Conservation (phyloP, 2,797 vertebrate genomes). For the Smutsia gigantea region DNA sequence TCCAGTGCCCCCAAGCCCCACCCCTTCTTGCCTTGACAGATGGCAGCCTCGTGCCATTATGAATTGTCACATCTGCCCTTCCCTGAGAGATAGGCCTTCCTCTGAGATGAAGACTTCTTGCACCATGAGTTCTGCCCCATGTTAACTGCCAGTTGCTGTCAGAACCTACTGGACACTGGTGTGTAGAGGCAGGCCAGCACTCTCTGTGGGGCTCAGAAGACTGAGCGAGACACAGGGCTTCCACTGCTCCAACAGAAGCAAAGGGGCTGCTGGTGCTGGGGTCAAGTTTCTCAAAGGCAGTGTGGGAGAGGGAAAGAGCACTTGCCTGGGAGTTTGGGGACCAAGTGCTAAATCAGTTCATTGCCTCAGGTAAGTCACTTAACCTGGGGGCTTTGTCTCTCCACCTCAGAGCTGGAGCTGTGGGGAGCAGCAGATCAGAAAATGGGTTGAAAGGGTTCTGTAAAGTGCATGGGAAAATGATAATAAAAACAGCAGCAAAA, state of each 20-base stretch:
- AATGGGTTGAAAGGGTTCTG: not conserved
- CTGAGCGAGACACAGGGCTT: not conserved
- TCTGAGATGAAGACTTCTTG: not conserved
- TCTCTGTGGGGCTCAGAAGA: not conserved
- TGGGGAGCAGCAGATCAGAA: not conserved
- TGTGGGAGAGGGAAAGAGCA: not conserved
- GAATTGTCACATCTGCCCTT: not conserved
- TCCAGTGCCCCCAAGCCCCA: not conserved
- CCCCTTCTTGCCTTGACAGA: not conserved
- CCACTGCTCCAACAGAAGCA: not conserved
- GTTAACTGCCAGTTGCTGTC: not conserved
- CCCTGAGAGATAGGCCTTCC: not conserved
- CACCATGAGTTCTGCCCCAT: not conserved
- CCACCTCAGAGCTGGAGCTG: not conserved
- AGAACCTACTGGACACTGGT: not conserved
- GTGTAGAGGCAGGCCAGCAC: not conserved
- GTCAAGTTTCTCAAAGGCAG: not conserved
- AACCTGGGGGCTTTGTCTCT: not conserved
- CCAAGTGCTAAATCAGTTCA: not conserved
- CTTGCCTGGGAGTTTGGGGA: not conserved
- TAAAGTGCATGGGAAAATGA: not conserved
- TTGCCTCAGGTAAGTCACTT: not conserved
- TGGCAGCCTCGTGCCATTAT: constrained; percentile 10
- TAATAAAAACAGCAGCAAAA: constrained; percentile 37
- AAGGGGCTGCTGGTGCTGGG: not conserved